phyloP scores from a whole-genome alignment of 2,797 vertebrate genomes.

The Sebastes itinus region DNA sequence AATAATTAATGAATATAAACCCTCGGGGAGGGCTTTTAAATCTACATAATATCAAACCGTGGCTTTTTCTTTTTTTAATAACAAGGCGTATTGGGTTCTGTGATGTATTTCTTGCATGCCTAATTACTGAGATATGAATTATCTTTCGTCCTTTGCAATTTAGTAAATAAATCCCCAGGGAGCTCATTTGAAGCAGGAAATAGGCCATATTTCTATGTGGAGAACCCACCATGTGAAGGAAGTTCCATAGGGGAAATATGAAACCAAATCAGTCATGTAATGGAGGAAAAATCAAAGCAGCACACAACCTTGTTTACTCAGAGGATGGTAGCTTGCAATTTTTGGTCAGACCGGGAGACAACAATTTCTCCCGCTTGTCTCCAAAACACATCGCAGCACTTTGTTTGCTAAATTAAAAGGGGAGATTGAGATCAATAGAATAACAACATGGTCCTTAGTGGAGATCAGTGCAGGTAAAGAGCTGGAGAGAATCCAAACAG shows the following conservation, averaged over 20 bases:
- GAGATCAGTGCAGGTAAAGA: conserved; percentile 21
- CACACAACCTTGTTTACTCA: conserved; percentile 63
- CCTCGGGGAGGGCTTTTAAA: conserved; percentile 77
- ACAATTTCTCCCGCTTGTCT: conserved; percentile 4
- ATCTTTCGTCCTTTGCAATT: conserved; percentile 82
- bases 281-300: conserved; percentile 69
- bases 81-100: conserved; percentile 79
- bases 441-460: conserved; percentile 6
- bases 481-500: conserved; percentile 30
- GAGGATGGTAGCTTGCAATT: conserved; percentile 23
- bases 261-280: conserved; percentile 73
- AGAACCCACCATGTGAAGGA: conserved; percentile 69
- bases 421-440: conserved; percentile 56
- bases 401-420: conserved; percentile 55
- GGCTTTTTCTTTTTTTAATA: conserved; percentile 78
- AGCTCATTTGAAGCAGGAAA: conserved; percentile 83
- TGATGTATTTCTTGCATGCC: conserved; percentile 82
- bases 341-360: conserved; percentile 35
- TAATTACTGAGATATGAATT: conserved; percentile 85
- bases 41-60: conserved; percentile 84
- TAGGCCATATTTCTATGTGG: conserved; percentile 77
- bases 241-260: conserved; percentile 67
- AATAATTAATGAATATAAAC: conserved; percentile 78
- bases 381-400: conserved; percentile 29
- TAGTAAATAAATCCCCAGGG: conserved; percentile 81